Evolutionary conservation across 2,113 vertebrate species (phyloP), one percentile per base, ranked within the genome.

Genomic region (Poeciliopsis retropinna): DNA sequence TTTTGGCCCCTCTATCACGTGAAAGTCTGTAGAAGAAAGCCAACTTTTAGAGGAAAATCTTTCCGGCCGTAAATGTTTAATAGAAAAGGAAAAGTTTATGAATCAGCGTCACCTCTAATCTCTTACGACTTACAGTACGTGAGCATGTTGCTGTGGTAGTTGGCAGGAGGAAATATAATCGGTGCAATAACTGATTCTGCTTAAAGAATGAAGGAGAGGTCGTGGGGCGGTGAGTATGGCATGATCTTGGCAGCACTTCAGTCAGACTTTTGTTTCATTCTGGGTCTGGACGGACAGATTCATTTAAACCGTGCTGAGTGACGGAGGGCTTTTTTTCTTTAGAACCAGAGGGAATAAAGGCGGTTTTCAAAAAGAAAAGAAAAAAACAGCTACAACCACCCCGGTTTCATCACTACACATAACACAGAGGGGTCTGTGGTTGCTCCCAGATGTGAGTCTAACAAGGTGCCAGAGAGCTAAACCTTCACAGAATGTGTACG

Each of bases 361-460:
- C 3, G 12, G 8, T 11, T 51, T 67, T 66, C 12, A 61, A 31
- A 64, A 29, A 67, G 14, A 19, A 6, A 54, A 9, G 1, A n/a
- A 60, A 25, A 32, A 25, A 11, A 13, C 13, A 19, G 19, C 19
- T 69, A 62, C 27, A 51, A 27, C 34, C 31, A 51, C 69, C 13
- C 67, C 30, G 66, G 73, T 71, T 69, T n/a, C 28, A 65, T 28
- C 44, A 44, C 80, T 68, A 11, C 7, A n/a, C 5, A n/a, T n/a
- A n/a, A 57, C 51, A 57, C 51, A 57, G 22, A 54, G 68, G 54
- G 37, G 62, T 34, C 61, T 72, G 63, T n/a, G 39, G 57, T 25
- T 41, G 15, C 27, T 62, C 22, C 61, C 54, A 70, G 32, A 84
- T 73, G 60, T 68, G 44, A 68, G 30, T 67, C 22, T 30, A 11